Conservation (phyloP, 2,113 vertebrate species). For the Sterrhoptilus dennistouni region DNA sequence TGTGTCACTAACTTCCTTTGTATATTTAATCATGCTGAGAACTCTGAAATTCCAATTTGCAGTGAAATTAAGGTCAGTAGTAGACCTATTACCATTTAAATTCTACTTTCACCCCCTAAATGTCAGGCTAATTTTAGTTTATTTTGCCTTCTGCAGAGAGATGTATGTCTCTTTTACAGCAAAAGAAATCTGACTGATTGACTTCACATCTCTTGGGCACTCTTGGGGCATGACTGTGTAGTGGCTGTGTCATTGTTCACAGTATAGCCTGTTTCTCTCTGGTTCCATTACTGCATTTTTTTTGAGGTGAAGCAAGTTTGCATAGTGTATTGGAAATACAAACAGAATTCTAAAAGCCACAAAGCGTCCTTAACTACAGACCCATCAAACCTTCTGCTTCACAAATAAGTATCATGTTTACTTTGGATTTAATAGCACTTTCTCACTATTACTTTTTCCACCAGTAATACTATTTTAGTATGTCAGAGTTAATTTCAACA, state of each 20-base stretch:
- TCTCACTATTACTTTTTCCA: conserved; percentile 38
- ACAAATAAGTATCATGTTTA: conserved; percentile 43
- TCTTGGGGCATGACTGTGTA: background rate
- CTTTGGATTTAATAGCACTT: conserved; percentile 41
- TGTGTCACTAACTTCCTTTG: background rate
- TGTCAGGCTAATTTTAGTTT: background rate
- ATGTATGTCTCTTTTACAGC: background rate
- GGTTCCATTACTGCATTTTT: background rate
- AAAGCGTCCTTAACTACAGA: conserved; percentile 1
- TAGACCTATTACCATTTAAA: background rate
- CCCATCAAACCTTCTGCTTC: conserved; percentile 16
- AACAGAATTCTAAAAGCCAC: conserved; percentile 33
- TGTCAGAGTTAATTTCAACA: background rate
- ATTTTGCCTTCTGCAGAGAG: background rate
- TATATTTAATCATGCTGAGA: background rate
- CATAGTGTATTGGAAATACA: conserved; percentile 46
- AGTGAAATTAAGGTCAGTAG: background rate
- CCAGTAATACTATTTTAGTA: conserved; percentile 8
- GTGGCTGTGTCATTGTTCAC: background rate
- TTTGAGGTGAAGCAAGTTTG: conserved; percentile 37
- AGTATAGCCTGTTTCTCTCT: background rate
- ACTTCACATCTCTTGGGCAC: background rate
- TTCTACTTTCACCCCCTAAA: background rate
- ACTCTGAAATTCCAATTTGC: background rate
- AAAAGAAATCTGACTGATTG: background rate